Evolutionary conservation across 53 echinoderm and acorn worm species (phyloP).

Genomic region (Paracentrotus lividus): DNA sequence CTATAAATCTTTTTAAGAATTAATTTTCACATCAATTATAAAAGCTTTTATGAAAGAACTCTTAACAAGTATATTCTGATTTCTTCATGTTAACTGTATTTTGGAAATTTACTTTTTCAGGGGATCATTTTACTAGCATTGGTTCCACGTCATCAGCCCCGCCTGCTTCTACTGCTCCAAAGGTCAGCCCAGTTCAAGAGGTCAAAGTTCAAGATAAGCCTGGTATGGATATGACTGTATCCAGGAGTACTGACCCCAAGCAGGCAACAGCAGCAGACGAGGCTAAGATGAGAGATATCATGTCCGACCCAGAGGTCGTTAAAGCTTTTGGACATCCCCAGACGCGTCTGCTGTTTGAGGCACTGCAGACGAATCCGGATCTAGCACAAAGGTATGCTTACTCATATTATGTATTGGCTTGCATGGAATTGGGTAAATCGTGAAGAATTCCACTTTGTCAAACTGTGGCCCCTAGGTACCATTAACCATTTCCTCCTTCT

Average conservation of each 20-base stretch:
- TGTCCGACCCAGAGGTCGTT: conserved; percentile 84
- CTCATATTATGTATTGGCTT: no score
- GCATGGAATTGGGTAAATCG: no score
- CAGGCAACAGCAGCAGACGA: conserved; percentile 87
- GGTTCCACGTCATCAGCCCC: conserved; percentile 19
- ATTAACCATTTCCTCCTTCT: no score
- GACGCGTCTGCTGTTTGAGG: conserved; percentile 81
- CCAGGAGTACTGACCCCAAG: conserved; percentile 90
- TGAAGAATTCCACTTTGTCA: no score
- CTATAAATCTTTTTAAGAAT: no score
- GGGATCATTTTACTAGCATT: conserved; percentile 79
- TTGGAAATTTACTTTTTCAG: conserved; percentile 53
- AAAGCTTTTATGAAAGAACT: no score
- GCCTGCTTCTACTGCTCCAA: conserved; percentile 21
- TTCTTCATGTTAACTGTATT: background rate
- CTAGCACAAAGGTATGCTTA: conserved; percentile 84
- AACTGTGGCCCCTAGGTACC: no score
- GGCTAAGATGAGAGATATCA: conserved; percentile 87
- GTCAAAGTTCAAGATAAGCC: conserved; percentile 63
- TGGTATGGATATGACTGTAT: conserved; percentile 74
- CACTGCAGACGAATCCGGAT: conserved; percentile 80
- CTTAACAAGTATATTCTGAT: no score
- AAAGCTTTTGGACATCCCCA: conserved; percentile 76
- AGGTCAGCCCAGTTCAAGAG: conserved; percentile 53
- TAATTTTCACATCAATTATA: no score